Percentiles rank a stretch among this genome's conserved stretches.
Evolutionary conservation across 1,140 invertebrate species (phyloP).

Genomic region (Branchinecta lynchi): DNA sequence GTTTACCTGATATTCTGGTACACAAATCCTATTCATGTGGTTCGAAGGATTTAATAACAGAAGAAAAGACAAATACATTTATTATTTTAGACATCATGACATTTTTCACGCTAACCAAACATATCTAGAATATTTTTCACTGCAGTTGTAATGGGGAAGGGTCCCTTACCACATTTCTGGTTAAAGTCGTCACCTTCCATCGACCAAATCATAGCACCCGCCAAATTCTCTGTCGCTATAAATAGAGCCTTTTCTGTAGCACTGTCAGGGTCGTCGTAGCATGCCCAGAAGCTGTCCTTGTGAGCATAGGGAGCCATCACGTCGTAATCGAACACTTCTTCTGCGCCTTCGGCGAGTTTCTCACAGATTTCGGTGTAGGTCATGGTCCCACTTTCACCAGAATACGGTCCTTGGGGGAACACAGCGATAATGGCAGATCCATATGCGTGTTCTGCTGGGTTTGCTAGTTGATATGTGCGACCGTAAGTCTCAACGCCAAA

Average conservation of each 20-base stretch:
- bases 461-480: slow-evolving; percentile 29
- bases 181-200: not conserved
- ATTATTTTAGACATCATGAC: no score
- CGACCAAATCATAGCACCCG: not conserved
- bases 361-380: slow-evolving; percentile 29
- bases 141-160: not conserved
- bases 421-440: slow-evolving; percentile 26
- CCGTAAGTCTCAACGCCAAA: slow-evolving; percentile 29
- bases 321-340: not conserved
- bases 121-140: not conserved
- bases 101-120: not conserved
- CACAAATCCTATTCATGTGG: no score
- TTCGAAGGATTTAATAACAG: no score
- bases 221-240: not conserved
- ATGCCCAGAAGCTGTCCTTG: not conserved
- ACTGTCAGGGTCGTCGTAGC: slow-evolving; percentile 2
- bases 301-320: not conserved
- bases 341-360: slow-evolving; percentile 6
- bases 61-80: no score
- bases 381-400: slow-evolving; percentile 14
- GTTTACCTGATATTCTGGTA: no score
- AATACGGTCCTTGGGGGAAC: slow-evolving; percentile 22
- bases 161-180: not conserved
- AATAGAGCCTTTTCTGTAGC: not conserved
- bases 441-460: slow-evolving; percentile 25